These are phyloP conservation scores for Argya squamiceps DNA, from an alignment of 2,797 vertebrate genomes.

Conservation along the genomic window DNA sequence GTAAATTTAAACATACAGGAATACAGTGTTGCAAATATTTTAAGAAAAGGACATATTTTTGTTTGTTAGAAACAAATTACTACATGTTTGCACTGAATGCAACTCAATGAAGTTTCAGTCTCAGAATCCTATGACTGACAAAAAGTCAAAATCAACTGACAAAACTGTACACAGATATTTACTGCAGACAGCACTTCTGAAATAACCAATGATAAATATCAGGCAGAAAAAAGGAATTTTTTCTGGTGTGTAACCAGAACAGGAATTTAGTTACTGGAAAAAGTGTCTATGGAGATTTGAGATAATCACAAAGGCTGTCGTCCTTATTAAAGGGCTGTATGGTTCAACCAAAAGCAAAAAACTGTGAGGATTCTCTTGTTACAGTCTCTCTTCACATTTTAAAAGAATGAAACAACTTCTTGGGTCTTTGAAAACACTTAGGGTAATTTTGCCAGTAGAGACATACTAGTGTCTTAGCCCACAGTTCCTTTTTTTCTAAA, in stretches of 20 bases:
- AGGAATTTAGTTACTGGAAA: not conserved
- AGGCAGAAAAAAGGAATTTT: not conserved
- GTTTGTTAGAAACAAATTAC: not conserved
- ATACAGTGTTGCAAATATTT: not conserved
- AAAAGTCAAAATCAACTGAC: not conserved
- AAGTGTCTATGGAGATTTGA: not conserved
- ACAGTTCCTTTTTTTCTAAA: not conserved
- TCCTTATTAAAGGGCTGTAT: not conserved
- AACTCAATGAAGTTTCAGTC: not conserved
- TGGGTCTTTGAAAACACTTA: not conserved
- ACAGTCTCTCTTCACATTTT: not conserved
- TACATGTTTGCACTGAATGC: not conserved
- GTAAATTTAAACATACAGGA: not conserved
- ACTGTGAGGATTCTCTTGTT: not conserved
- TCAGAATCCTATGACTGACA: not conserved
- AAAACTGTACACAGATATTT: not conserved
- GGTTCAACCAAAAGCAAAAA: not conserved
- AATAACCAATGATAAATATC: not conserved
- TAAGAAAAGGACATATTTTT: not conserved
- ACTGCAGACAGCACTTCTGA: not conserved
- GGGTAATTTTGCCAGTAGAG: not conserved
- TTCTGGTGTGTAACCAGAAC: not conserved
- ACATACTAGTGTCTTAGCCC: not conserved
- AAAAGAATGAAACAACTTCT: not conserved
- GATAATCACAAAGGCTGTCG: not conserved